Evolutionary conservation across 2,888 invertebrate genomes (phyloP).

Genomic region (Nemoura dubitans): DNA sequence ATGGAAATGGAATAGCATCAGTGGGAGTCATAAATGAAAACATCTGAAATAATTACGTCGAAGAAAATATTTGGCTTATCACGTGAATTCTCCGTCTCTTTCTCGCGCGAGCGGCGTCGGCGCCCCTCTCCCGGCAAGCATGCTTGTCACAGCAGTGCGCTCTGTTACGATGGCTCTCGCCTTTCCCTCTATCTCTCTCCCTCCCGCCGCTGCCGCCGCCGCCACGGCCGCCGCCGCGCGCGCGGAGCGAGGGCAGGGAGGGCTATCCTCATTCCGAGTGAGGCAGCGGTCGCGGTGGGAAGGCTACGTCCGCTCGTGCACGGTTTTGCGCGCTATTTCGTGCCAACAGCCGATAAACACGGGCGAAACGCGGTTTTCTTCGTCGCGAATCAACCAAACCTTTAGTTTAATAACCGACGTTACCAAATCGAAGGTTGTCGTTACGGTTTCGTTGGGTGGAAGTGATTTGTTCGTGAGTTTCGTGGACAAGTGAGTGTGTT

Average conservation of each 20-base stretch:
- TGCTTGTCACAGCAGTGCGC: not conserved
- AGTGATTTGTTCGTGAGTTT: conserved; percentile 9
- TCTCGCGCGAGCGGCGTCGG: not conserved
- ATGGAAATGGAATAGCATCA: not conserved
- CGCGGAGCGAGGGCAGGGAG: not conserved
- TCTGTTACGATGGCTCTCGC: not conserved
- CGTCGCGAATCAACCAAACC: not conserved
- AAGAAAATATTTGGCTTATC: conserved; percentile 22
- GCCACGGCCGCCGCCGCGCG: not conserved
- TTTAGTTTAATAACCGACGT: not conserved
- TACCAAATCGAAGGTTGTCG: not conserved
- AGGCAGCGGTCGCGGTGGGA: conserved; percentile 8
- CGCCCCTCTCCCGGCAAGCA: not conserved
- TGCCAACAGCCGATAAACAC: not conserved
- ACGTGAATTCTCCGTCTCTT: not conserved
- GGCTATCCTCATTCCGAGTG: conserved; percentile 43
- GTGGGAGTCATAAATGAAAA: not conserved
- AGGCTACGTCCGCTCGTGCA: not conserved
- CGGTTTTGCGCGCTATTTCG: conserved; percentile 19
- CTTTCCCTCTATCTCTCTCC: conserved; percentile 20
- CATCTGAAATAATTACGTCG: not conserved
- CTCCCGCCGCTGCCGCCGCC: conserved; percentile 14
- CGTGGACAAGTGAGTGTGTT: conserved; percentile 19
- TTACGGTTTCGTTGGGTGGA: not conserved
- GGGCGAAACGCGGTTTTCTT: not conserved